A percentile compares a stretch with the other conserved stretches of the same genome.
These are phyloP conservation scores for Oscheius sp. DNA, from an alignment of 2,888 invertebrate genomes.

Conservation along the genomic window DNA sequence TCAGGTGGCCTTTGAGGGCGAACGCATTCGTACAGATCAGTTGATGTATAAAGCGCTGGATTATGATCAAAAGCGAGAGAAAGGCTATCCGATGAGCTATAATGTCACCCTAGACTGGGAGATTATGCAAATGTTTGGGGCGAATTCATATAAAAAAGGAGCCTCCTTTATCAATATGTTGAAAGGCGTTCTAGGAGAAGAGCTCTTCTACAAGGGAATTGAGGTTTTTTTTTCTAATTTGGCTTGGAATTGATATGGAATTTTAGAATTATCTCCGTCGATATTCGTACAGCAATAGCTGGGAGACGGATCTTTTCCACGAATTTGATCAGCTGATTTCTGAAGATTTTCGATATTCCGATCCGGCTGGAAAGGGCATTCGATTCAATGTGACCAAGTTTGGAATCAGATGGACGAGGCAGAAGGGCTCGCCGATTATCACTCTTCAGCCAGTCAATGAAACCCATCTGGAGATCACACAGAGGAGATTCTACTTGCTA, in stretches of 20 bases:
- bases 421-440: not conserved
- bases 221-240: not conserved
- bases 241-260: not conserved
- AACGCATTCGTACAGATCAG: not conserved
- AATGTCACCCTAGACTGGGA: constrained; percentile 75
- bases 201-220: not conserved
- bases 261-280: not conserved
- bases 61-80: not conserved
- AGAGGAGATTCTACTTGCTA: not conserved
- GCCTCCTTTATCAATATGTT: not conserved
- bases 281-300: not conserved
- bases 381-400: constrained; percentile 5
- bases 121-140: not conserved
- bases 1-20: constrained; percentile 22
- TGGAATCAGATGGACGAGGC: not conserved
- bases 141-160: not conserved
- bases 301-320: not conserved
- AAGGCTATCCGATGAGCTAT: constrained; percentile 82
- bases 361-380: not conserved
- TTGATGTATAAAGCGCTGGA: not conserved
- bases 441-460: not conserved
- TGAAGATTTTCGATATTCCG: no score
- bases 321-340: not conserved
- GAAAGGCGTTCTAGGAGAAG: not conserved
- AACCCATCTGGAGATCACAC: not conserved